A percentile compares a stretch with the other conserved stretches of the same genome.
These are phyloP conservation scores for Chrysocyon brachyurus DNA, from an alignment of 2,797 vertebrate genomes.

Conservation along the genomic window DNA sequence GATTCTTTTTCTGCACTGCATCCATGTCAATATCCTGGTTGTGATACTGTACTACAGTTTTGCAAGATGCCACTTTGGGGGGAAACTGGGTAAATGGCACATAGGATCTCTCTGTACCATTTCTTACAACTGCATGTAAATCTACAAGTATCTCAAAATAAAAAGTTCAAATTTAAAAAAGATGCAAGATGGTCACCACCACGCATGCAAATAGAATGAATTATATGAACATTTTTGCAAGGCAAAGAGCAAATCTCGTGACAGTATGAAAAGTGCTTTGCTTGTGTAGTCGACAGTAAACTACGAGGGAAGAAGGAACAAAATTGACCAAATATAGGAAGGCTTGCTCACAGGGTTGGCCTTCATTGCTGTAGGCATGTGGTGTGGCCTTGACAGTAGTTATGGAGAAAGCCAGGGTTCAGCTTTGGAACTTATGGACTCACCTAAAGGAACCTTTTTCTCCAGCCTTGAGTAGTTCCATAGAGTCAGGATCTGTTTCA, in stretches of 20 bases:
- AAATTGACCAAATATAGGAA: conserved; percentile 22
- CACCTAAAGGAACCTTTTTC: background rate
- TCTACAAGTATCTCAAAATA: background rate
- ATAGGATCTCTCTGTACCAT: background rate
- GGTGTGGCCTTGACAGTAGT: background rate
- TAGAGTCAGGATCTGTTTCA: background rate
- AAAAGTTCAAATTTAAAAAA: conserved; percentile 25
- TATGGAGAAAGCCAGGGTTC: background rate
- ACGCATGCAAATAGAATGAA: background rate
- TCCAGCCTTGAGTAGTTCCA: background rate
- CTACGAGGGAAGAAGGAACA: background rate
- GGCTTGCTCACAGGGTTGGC: background rate
- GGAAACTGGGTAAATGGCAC: background rate
- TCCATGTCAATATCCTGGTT: background rate
- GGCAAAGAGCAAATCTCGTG: conserved; percentile 18
- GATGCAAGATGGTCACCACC: background rate
- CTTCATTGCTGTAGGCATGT: background rate
- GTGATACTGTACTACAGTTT: background rate
- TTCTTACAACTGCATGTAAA: conserved; percentile 20
- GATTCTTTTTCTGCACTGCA: background rate
- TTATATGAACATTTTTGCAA: background rate
- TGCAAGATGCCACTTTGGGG: background rate
- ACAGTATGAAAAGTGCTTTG: conserved; percentile 13
- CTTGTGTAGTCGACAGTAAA: background rate
- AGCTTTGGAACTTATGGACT: background rate